Base-by-base conservation (phyloP, 2,888 invertebrate genomes). In the Aspidiotus rigidus region DNA sequence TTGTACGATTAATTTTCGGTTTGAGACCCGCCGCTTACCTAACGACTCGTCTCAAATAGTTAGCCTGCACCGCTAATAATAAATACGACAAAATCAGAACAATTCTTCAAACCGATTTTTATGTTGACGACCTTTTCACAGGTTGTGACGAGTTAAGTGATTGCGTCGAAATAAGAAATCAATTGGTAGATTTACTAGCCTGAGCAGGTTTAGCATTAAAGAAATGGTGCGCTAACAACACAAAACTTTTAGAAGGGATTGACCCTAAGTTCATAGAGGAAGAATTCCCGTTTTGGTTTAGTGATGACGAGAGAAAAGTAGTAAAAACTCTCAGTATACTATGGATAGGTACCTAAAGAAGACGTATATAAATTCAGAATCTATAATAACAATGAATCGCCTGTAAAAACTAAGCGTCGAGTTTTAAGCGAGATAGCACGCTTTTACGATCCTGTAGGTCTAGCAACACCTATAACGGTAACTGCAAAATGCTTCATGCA, bases 281-380 rank as follows among this genome's bases (percentile, higher is more conserved):
- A 13, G 16, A 55, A 7, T 3, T 44, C 15, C 6, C 44, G 2
- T 54, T n/a, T n/a, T n/a, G n/a, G n/a, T n/a, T 57, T 11, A 42
- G 54, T 17, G 41, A 16, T 15, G 49, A 57, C 10, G 66, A 66
- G 3, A 54, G 42, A 3, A 40, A 57, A 7, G 17, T 49, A 10
- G 39, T 66, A 0, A 74, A 73, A 59, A 70, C 73, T 1, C 55
- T 74, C 44, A 73, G 73, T 10, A 41, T 73, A 7, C 71, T 71
- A 53, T 73, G 73, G 73, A n/a, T 63, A n/a, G n/a, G n/a, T n/a
- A 39, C 64, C 73, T 11, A 62, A 10, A 2, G 17, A 49, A 10
- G 73, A 73, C 70, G 16, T 13, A 3, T 71, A 73, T 13, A 70
- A 67, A 7, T 72, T 71, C 44, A 39, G 44, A 44, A 71, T 72